Conservation (phyloP, 2,888 invertebrate genomes). For the Oscheius sp. region DNA sequence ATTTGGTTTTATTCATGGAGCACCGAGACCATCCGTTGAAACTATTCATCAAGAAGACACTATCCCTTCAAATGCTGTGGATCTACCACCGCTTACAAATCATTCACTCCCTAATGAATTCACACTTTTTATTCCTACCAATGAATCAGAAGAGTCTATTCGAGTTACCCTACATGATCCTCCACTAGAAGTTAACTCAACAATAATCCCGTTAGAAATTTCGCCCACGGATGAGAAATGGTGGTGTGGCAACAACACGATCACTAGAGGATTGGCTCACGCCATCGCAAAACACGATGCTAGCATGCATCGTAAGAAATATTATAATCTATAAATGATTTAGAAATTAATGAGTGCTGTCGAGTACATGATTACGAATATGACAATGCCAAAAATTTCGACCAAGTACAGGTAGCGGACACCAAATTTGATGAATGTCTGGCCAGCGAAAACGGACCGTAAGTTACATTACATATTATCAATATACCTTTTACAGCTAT, state of each 20-base stretch:
- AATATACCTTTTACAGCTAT: background rate
- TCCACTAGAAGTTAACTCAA: too few species aligned
- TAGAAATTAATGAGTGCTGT: constrained; percentile 10
- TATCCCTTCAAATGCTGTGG: too few species aligned
- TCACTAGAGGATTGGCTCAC: constrained; percentile 9
- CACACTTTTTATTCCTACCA: too few species aligned
- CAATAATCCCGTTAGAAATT: too few species aligned
- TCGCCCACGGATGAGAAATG: too few species aligned
- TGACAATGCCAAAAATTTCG: background rate
- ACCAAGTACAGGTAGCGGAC: background rate
- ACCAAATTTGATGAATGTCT: constrained; percentile 7
- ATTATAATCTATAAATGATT: background rate
- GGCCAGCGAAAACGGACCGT: background rate
- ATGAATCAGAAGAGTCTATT: too few species aligned
- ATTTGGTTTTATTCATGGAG: too few species aligned
- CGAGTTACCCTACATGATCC: too few species aligned
- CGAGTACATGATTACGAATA: constrained; percentile 4
- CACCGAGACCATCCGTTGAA: too few species aligned
- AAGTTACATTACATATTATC: background rate
- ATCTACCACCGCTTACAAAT: too few species aligned
- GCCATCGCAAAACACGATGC: background rate
- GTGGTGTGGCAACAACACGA: constrained; percentile 22
- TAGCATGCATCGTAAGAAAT: background rate
- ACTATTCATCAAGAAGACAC: too few species aligned
- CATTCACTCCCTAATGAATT: too few species aligned